Evolutionary conservation across 2,797 vertebrate species (phyloP).

Genomic region (Neosalanx taihuensis): DNA sequence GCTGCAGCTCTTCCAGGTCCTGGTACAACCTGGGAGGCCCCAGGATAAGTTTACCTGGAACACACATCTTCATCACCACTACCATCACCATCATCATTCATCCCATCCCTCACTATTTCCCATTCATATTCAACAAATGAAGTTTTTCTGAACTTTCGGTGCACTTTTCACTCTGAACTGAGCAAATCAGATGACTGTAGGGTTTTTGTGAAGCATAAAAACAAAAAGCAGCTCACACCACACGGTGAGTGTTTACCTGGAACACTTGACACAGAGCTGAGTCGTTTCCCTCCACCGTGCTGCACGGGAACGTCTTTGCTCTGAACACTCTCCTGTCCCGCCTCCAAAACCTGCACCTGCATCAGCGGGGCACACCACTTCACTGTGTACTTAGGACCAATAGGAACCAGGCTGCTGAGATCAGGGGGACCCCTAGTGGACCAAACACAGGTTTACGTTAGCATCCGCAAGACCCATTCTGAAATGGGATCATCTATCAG

Average conservation of each 20-base stretch:
- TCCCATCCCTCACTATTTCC: not conserved
- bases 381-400: slow-evolving; percentile 85
- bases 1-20: slow-evolving; percentile 88
- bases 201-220: too few species aligned
- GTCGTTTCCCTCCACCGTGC: slow-evolving; percentile 63
- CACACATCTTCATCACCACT: not conserved
- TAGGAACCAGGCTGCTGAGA: slow-evolving; percentile 83
- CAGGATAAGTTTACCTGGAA: slow-evolving; percentile 75
- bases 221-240: not conserved
- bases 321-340: slow-evolving; percentile 79
- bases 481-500: not conserved
- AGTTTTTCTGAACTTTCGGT: not conserved
- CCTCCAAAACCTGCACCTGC: slow-evolving; percentile 88
- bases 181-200: too few species aligned
- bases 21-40: slow-evolving; percentile 85
- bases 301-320: slow-evolving; percentile 70
- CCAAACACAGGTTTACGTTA: not conserved
- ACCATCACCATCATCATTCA: slow-evolving; percentile 13
- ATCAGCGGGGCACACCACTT: slow-evolving; percentile 86
- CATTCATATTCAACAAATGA: too few species aligned
- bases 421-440: slow-evolving; percentile 80
- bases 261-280: slow-evolving; percentile 51
- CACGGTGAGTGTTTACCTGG: slow-evolving; percentile 10
- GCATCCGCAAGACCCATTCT: not conserved
- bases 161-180: too few species aligned